Evolutionary conservation across 2,888 invertebrate genomes (phyloP).

Genomic region (Asteroscopus sphinx): DNA sequence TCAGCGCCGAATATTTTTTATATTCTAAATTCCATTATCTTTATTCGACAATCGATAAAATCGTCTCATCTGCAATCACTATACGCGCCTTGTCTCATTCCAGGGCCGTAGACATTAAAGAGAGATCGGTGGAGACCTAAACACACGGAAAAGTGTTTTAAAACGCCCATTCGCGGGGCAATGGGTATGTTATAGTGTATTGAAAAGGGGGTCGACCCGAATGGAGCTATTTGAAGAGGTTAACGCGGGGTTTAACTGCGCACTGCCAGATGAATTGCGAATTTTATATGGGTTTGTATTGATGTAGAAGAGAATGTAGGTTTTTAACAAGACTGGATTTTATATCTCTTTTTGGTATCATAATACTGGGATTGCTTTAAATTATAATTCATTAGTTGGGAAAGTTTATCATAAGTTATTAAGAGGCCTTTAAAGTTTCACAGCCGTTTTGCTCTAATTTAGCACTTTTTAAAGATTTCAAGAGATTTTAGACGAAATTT

Average conservation of each 20-base stretch:
- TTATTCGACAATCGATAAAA: constrained; percentile 32
- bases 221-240: constrained; percentile 62
- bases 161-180: constrained; percentile 70
- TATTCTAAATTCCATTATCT: no score
- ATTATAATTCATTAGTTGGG: background rate
- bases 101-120: constrained; percentile 54
- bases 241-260: constrained; percentile 61
- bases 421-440: no score
- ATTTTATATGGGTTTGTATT: constrained; percentile 46
- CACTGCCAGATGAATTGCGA: constrained; percentile 50
- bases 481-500: no score
- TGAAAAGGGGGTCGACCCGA: constrained; percentile 56
- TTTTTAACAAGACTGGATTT: background rate
- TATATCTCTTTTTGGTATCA: background rate
- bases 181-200: constrained; percentile 71
- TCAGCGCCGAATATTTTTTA: no score
- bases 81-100: constrained; percentile 42
- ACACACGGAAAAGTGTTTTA: constrained; percentile 81
- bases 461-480: no score
- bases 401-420: background rate
- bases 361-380: background rate
- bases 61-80: constrained; percentile 18
- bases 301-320: constrained; percentile 14
- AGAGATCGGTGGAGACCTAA: constrained; percentile 68
- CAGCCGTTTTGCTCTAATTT: no score